phyloP scores from a whole-genome alignment of 2,888 invertebrate species.

The Argyra leucocephala region DNA sequence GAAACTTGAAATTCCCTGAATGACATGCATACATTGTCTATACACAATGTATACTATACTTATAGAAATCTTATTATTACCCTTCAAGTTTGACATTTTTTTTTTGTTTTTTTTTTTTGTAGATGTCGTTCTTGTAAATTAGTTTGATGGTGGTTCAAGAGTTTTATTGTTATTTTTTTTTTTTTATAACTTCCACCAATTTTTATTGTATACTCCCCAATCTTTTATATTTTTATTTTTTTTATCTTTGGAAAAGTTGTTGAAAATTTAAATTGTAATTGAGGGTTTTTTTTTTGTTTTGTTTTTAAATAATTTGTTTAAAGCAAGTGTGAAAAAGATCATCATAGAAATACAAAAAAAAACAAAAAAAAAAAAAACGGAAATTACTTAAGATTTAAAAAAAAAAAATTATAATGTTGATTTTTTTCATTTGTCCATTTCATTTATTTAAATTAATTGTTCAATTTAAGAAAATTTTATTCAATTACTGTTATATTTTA shows the following conservation, averaged over 20 bases:
- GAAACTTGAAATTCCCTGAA: too few relatives aligned
- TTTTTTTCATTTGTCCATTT: not conserved
- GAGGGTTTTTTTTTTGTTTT: too few relatives aligned
- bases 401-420: not conserved
- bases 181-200: too few relatives aligned
- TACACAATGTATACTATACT: not conserved
- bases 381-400: not conserved
- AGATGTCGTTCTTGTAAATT: too few relatives aligned
- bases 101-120: not conserved
- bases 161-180: too few relatives aligned
- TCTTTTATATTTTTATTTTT: too few relatives aligned
- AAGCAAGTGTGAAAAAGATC: slow-evolving; percentile 3
- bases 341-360: too few relatives aligned
- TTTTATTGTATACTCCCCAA: too few relatives aligned
- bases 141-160: too few relatives aligned
- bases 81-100: not conserved
- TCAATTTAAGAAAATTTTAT: not conserved
- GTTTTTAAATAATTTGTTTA: not conserved
- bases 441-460: not conserved
- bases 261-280: too few relatives aligned
- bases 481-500: not conserved
- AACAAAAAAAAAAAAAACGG: slow-evolving; percentile 1
- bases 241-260: too few relatives aligned
- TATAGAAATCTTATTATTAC: not conserved
- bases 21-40: too few relatives aligned